These are phyloP conservation scores for Drosophila maculinotata DNA, from an alignment of 2,888 invertebrate genomes.

Conservation along the genomic window DNA sequence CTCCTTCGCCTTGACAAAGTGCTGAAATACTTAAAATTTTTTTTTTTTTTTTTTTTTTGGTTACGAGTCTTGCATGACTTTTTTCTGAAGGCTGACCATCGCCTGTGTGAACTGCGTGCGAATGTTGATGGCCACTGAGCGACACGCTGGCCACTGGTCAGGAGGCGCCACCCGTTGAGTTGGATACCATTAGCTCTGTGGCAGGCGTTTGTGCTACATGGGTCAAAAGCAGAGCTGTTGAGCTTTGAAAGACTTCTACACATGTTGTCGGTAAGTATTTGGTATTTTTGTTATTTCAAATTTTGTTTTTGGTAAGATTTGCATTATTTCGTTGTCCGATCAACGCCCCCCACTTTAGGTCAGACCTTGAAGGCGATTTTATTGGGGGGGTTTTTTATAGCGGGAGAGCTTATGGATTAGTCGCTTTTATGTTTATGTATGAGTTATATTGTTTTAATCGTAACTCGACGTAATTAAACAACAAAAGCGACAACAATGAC, in stretches of 20 bases:
- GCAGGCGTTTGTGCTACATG: slow-evolving; percentile 19
- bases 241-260: slow-evolving; percentile 23
- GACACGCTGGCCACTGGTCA: slow-evolving; percentile 4
- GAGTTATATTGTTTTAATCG: slow-evolving; percentile 34
- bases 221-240: slow-evolving; percentile 28
- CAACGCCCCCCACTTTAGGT: slow-evolving; percentile 26
- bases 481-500: slow-evolving; percentile 54
- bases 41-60: slow-evolving; percentile 16
- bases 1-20: slow-evolving; percentile 1
- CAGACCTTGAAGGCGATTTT: slow-evolving; percentile 33
- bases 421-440: slow-evolving; percentile 2
- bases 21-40: slow-evolving; percentile 13
- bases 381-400: not conserved
- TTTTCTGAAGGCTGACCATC: not conserved
- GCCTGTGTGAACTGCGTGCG: slow-evolving; percentile 16
- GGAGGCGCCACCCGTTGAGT: slow-evolving; percentile 18
- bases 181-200: slow-evolving; percentile 18
- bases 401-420: slow-evolving; percentile 19
- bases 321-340: slow-evolving; percentile 37
- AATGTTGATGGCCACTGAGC: slow-evolving; percentile 20
- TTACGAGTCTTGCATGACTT: too few species aligned
- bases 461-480: slow-evolving; percentile 52
- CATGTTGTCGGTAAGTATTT: slow-evolving; percentile 4
- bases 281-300: not conserved
- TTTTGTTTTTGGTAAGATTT: slow-evolving; percentile 18